phyloP scores from a whole-genome alignment of 1,140 invertebrate species.

The Lepidurus apus region DNA sequence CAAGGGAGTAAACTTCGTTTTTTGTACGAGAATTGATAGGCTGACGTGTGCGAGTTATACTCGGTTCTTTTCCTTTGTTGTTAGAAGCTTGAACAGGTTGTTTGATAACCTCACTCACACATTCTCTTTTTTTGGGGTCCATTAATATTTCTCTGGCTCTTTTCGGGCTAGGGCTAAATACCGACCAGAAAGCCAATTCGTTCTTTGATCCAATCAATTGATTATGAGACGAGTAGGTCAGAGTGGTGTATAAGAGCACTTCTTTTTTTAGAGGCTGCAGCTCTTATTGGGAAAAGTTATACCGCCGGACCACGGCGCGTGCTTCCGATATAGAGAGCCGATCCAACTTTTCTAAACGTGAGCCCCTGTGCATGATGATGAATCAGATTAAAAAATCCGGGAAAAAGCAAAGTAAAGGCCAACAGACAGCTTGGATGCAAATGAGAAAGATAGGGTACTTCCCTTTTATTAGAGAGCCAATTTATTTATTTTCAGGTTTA shows the following conservation, averaged over 20 bases:
- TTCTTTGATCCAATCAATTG: slow-evolving; percentile 19
- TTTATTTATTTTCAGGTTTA: no score
- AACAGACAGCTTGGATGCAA: no score
- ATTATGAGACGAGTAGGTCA: neutral
- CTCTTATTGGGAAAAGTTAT: no score
- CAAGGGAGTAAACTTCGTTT: no score
- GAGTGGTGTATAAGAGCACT: neutral
- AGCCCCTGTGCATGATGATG: no score
- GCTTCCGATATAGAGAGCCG: no score
- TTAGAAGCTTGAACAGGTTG: neutral
- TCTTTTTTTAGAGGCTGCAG: neutral
- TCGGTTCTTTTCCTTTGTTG: neutral
- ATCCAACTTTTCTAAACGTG: no score
- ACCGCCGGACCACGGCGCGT: no score
- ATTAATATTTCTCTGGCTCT: neutral
- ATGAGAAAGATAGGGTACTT: no score
- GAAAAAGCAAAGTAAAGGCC: no score
- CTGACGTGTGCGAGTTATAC: neutral
- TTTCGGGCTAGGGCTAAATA: neutral
- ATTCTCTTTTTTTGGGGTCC: neutral
- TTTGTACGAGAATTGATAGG: neutral
- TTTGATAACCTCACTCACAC: neutral
- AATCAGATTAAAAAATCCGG: no score
- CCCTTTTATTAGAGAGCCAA: no score
- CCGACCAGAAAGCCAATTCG: neutral